Evolutionary conservation across 2,888 invertebrate species (phyloP), one percentile per base, ranked within the genome.

Genomic region (Hoplodrina ambigua): DNA sequence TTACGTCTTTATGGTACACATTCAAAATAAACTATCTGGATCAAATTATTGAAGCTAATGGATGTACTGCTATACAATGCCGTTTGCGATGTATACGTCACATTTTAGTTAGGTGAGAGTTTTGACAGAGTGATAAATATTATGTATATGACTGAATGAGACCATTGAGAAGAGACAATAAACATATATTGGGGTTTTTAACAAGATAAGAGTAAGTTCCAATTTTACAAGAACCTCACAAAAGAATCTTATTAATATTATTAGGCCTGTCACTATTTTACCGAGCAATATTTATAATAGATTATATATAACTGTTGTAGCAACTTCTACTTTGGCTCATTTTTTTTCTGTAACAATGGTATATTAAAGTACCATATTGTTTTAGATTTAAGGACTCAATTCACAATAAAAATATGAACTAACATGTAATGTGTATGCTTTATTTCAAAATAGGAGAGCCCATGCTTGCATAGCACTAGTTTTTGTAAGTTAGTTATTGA

Each of bases 331-430:
- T 73, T 78, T 83, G 80, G 79, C 83, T 82, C 83, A 80, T 82
- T 84, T 83, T 83, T 86, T 79, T 87, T 15, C 15, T 46, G 86
- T 87, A 86, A 76, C 25, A 83, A 76, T 88, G 87, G 89, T 90
- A 87, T 84, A 82, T 78, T 77, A 83, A 89, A 84, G 82, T 90
- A 89, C 89, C 89, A 88, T 89, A 79, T 87, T 90, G 89, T 92
- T 87, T 88, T 94, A 94, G 93, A 88, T 86, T 83, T 94, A 95
- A 94, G 94, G 83, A 90, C 86, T 88, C 85, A 78, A 89, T 91
- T 92, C 88, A 85, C 88, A 94, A 94, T 94, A 94, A 94, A 94
- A 90, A 87, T 89, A 86, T 92, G 80, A 90, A 91, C 88, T 81
- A 88, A 89, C 72, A 86, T 73, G 85, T 73, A 81, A 81, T 88